phyloP scores from a whole-genome alignment of 1,140 invertebrate species.

The Battus philenor region DNA sequence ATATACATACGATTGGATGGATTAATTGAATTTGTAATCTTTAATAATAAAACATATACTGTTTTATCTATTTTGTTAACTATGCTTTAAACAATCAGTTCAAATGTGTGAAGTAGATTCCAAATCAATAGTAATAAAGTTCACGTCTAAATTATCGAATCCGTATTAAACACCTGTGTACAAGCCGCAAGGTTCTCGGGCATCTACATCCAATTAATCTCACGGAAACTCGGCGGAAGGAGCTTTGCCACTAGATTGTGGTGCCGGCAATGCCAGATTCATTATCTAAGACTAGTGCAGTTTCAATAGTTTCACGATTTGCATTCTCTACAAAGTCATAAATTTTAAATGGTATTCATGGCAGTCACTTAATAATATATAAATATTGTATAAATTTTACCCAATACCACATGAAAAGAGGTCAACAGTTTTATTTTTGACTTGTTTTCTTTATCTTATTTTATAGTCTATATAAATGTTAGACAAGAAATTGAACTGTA shows the following conservation, averaged over 20 bases:
- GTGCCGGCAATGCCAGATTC: slow-evolving; percentile 23
- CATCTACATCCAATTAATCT: slow-evolving; percentile 47
- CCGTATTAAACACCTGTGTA: slow-evolving; percentile 36
- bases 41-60: neutral
- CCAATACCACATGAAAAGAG: too few relatives aligned
- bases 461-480: too few relatives aligned
- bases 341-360: too few relatives aligned
- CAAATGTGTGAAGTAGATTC: neutral
- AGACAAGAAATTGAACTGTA: too few relatives aligned
- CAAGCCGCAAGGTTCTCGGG: slow-evolving; percentile 33
- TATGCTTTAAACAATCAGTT: slow-evolving; percentile 3
- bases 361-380: too few relatives aligned
- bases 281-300: slow-evolving; percentile 34
- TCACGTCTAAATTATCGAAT: slow-evolving; percentile 48
- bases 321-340: neutral
- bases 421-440: too few relatives aligned
- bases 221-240: slow-evolving; percentile 24
- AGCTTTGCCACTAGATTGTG: slow-evolving; percentile 26
- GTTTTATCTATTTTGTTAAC: slow-evolving; percentile 14
- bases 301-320: slow-evolving; percentile 23
- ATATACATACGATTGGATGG: too few relatives aligned
- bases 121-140: slow-evolving; percentile 20
- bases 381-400: too few relatives aligned
- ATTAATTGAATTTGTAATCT: neutral
- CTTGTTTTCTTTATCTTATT: too few relatives aligned